Conservation (phyloP, 2,113 vertebrate species). For the Oplegnathus fasciatus region DNA sequence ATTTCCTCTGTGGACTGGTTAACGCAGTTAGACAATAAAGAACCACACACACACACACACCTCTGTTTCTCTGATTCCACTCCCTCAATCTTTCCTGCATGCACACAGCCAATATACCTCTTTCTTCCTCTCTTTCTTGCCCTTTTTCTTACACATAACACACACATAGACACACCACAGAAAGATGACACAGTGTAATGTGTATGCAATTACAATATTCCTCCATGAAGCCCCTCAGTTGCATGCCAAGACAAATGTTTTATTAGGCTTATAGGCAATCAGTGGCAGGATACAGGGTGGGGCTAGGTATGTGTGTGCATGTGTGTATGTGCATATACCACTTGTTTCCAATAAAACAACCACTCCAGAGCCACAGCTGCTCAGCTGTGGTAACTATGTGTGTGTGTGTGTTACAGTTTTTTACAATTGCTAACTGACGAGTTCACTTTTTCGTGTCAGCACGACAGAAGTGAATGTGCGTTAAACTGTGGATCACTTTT, state of each 20-base stretch:
- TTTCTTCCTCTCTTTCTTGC: not conserved
- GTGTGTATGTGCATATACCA: not conserved
- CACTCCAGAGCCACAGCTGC: slow-evolving; percentile 23
- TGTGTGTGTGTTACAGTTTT: not conserved
- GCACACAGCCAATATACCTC: not conserved
- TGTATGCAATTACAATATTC: slow-evolving; percentile 51
- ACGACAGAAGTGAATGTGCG: no score
- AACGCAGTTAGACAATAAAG: slow-evolving; percentile 34
- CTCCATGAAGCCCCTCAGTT: slow-evolving; percentile 34
- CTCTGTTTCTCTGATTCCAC: not conserved
- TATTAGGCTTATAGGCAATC: slow-evolving; percentile 54
- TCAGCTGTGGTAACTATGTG: slow-evolving; percentile 15
- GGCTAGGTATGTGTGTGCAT: not conserved
- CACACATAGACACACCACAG: slow-evolving; percentile 29
- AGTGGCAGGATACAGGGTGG: slow-evolving; percentile 14
- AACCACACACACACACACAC: slow-evolving; percentile 12
- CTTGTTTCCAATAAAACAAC: slow-evolving; percentile 41
- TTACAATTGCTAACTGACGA: no score
- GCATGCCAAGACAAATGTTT: slow-evolving; percentile 43
- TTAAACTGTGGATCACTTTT: no score
- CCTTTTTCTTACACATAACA: slow-evolving; percentile 3
- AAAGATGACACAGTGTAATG: slow-evolving; percentile 48
- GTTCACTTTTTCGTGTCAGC: no score
- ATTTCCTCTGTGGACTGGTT: slow-evolving; percentile 50
- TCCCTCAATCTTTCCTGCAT: not conserved